Evolutionary conservation across 2,113 vertebrate genomes (phyloP).

Genomic region (Bungarus multicinctus): DNA sequence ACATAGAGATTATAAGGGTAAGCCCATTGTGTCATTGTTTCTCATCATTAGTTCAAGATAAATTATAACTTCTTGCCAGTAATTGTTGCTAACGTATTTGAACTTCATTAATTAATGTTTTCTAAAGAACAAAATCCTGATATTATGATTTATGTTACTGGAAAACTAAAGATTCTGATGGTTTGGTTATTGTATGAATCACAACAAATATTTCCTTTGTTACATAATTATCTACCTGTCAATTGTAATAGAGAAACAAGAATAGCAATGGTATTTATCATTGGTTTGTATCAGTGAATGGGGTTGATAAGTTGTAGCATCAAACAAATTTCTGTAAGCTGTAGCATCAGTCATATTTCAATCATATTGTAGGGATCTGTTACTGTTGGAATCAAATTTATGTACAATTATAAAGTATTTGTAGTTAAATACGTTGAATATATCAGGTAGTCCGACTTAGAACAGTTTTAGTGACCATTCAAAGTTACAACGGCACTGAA

Average conservation of each 20-base stretch:
- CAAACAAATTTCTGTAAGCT: not conserved
- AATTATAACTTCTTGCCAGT: not conserved
- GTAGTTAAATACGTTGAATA: not conserved
- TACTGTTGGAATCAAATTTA: not conserved
- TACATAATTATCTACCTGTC: not conserved
- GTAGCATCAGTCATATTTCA: not conserved
- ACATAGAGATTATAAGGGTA: not conserved
- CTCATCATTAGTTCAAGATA: not conserved
- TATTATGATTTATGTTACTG: slow-evolving; percentile 7
- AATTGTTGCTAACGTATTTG: not conserved
- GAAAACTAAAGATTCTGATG: not conserved
- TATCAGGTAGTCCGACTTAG: not conserved
- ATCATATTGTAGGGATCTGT: not conserved
- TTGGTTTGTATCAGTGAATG: not conserved
- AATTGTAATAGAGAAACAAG: not conserved
- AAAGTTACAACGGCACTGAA: not conserved
- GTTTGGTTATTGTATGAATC: not conserved
- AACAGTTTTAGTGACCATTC: not conserved
- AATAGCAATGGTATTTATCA: not conserved
- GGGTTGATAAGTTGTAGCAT: not conserved
- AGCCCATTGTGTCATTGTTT: not conserved
- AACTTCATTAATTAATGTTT: not conserved
- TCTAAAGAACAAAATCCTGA: slow-evolving; percentile 15
- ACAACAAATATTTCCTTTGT: not conserved
- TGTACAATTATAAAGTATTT: not conserved